A percentile compares a stretch with the other conserved stretches of the same genome.
phyloP scores from a whole-genome alignment of 2,797 vertebrate species.

The Ceyx erithaca region DNA sequence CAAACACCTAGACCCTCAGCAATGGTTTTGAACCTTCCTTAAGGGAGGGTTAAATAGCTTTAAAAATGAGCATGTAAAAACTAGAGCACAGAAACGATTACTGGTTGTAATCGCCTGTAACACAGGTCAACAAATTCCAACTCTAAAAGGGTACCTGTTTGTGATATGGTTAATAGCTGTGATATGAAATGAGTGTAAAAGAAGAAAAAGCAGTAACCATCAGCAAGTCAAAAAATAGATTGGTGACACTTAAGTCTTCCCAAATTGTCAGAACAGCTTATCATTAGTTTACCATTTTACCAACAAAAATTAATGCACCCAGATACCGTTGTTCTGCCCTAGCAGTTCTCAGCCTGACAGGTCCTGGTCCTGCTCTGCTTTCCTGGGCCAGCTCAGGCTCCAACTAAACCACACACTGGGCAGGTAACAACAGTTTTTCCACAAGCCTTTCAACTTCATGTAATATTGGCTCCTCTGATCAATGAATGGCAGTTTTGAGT shows the following conservation, averaged over 20 bases:
- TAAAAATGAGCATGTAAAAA: not conserved
- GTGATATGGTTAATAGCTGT: not conserved
- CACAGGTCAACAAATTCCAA: not conserved
- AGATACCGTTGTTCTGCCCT: not conserved
- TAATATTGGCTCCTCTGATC: not conserved
- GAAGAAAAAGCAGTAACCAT: not conserved
- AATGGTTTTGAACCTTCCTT: not conserved
- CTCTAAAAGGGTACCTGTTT: not conserved
- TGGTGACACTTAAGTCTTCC: not conserved
- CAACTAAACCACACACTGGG: not conserved
- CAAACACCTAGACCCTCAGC: not conserved
- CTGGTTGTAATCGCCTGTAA: not conserved
- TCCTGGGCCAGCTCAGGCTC: not conserved
- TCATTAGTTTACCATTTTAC: not conserved
- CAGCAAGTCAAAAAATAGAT: not conserved
- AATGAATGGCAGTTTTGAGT: rapidly evolving
- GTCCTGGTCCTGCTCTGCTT: not conserved
- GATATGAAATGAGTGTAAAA: not conserved
- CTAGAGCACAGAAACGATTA: not conserved
- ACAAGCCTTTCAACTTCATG: not conserved
- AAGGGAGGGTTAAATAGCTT: not conserved
- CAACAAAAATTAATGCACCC: not conserved
- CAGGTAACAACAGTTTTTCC: rapidly evolving
- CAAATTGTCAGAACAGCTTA: not conserved
- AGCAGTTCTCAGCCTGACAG: not conserved